Percentiles rank a stretch among this genome's conserved stretches.
These are phyloP conservation scores for Syngnathoides biaculeatus DNA, from an alignment of 2,113 vertebrate species.

Conservation along the genomic window DNA sequence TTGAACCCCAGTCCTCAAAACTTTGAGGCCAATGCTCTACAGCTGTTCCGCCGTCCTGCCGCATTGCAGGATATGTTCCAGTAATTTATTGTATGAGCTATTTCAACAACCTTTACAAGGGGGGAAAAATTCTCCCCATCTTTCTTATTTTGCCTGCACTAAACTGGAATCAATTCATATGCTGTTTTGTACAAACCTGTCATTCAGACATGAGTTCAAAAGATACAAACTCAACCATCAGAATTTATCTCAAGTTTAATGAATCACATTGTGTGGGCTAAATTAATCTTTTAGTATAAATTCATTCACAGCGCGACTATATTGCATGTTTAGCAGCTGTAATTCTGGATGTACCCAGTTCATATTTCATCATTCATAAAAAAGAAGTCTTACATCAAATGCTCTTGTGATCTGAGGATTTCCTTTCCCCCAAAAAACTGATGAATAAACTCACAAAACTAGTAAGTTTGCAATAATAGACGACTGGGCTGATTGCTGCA, in stretches of 20 bases:
- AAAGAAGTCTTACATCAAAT: not conserved
- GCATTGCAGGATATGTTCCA: too few species aligned
- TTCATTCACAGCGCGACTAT: not conserved
- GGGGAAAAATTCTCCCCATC: not conserved
- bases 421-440: not conserved
- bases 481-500: constrained; percentile 27
- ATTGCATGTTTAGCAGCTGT: not conserved
- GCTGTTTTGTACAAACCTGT: not conserved
- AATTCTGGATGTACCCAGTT: not conserved
- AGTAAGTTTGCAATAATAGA: constrained; percentile 29
- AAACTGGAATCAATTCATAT: not conserved
- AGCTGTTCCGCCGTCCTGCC: too few species aligned
- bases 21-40: too few species aligned
- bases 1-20: too few species aligned
- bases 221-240: not conserved
- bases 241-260: too few species aligned
- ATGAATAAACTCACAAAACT: constrained; percentile 16
- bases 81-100: too few species aligned
- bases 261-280: too few species aligned
- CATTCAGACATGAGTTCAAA: not conserved
- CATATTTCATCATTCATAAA: not conserved
- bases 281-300: not conserved
- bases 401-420: not conserved
- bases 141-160: not conserved
- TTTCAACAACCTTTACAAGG: not conserved